Evolutionary conservation across 1,140 invertebrate species (phyloP).

Genomic region (Philaenus spumarius): DNA sequence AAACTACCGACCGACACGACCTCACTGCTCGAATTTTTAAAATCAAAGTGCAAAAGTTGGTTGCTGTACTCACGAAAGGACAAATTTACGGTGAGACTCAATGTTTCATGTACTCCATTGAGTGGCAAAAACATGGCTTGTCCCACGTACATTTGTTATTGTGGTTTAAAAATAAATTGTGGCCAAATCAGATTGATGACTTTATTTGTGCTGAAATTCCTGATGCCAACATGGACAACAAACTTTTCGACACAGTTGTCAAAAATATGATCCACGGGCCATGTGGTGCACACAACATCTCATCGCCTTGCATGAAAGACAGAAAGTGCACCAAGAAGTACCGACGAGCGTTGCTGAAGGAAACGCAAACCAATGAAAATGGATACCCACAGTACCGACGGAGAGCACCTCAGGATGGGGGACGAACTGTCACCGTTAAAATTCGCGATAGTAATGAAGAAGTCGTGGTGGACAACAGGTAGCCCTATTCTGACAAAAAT

Average conservation of each 20-base stretch:
- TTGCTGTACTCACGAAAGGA: conserved; percentile 34
- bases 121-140: conserved; percentile 45
- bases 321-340: conserved; percentile 38
- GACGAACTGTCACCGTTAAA: neutral
- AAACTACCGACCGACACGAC: conserved; percentile 19
- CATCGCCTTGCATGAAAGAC: conserved; percentile 36
- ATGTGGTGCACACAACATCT: conserved; percentile 27
- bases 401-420: conserved; percentile 26
- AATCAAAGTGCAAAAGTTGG: conserved; percentile 39
- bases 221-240: conserved; percentile 23
- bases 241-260: conserved; percentile 24
- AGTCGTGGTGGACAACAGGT: conserved; percentile 24
- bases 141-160: conserved; percentile 35
- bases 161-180: conserved; percentile 21
- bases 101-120: conserved; percentile 38
- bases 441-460: conserved; percentile 1
- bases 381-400: conserved; percentile 40
- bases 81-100: conserved; percentile 32
- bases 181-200: conserved; percentile 1
- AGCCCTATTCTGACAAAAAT: neutral
- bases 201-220: conserved; percentile 34
- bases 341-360: conserved; percentile 31
- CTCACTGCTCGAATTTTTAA: conserved; percentile 38
- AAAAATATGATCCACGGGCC: conserved; percentile 35
- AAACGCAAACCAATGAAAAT: conserved; percentile 35